Evolutionary conservation across 2,797 vertebrate genomes (phyloP).

Genomic region (Chaunax sp.): DNA sequence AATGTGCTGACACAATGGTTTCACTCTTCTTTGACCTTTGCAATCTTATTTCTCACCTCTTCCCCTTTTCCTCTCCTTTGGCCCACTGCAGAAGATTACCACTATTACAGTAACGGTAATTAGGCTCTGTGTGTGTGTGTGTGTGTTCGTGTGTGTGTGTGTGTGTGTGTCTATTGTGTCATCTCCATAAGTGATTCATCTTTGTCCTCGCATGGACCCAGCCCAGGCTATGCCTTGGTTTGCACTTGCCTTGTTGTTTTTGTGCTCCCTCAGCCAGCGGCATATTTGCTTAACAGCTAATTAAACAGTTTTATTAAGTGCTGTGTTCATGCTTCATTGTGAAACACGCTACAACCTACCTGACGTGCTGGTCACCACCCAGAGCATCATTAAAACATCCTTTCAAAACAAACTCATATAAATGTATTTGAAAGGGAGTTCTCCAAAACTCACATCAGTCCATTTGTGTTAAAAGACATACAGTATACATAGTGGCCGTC

Average conservation of each 20-base stretch:
- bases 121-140: constrained; percentile 72
- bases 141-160: too few relatives aligned
- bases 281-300: constrained; percentile 45
- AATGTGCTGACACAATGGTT: constrained; percentile 61
- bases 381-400: too few relatives aligned
- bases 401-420: not conserved
- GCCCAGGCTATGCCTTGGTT: constrained; percentile 11
- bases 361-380: constrained; percentile 27
- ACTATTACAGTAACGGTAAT: constrained; percentile 99
- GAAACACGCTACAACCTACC: constrained; percentile 10
- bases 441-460: too few relatives aligned
- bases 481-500: too few relatives aligned
- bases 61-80: constrained; percentile 70
- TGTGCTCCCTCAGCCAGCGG: constrained; percentile 27
- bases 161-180: constrained; percentile 74
- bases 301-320: not conserved
- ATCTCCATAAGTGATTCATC: constrained; percentile 62
- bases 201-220: constrained; percentile 72
- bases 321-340: constrained; percentile 29
- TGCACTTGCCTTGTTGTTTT: constrained; percentile 12
- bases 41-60: constrained; percentile 72
- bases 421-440: too few relatives aligned
- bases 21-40: constrained; percentile 63
- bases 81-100: constrained; percentile 96
- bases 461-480: too few relatives aligned